phyloP scores from a whole-genome alignment of 2,888 invertebrate species.

The Smittia aterrima region DNA sequence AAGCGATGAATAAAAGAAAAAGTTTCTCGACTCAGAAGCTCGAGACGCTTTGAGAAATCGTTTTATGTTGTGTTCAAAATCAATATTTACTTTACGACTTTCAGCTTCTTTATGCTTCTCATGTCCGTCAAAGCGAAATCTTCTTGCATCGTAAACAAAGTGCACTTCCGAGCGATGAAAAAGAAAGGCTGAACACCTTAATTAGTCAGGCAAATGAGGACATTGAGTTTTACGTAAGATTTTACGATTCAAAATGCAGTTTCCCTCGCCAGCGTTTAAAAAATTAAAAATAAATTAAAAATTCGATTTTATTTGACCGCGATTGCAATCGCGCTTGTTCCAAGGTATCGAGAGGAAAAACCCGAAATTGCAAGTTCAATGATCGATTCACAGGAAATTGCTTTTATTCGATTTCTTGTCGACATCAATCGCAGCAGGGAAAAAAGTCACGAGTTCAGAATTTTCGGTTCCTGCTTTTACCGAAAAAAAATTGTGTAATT shows the following conservation, averaged over 20 bases:
- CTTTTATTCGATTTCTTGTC: neutral
- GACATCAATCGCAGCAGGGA: neutral
- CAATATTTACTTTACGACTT: slow-evolving; percentile 19
- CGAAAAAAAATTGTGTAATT: neutral
- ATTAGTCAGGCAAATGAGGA: slow-evolving; percentile 26
- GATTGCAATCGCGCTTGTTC: neutral
- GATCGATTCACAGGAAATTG: neutral
- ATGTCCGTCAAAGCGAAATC: neutral
- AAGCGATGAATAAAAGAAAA: slow-evolving; percentile 26
- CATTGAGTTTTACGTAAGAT: neutral
- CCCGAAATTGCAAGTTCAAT: neutral
- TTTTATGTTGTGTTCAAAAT: neutral
- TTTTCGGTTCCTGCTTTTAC: slow-evolving; percentile 12
- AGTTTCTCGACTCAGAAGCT: neutral
- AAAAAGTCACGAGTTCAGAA: slow-evolving; percentile 15
- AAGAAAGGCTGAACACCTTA: slow-evolving; percentile 12
- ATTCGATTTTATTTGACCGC: neutral
- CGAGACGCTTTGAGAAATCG: no score
- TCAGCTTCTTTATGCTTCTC: neutral
- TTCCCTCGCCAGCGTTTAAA: neutral
- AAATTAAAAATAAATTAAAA: neutral
- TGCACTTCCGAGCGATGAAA: slow-evolving; percentile 11
- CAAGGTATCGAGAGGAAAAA: no score
- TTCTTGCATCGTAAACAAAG: neutral
- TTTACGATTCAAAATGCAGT: neutral